A percentile compares a stretch with the other conserved stretches of the same genome.
These are phyloP conservation scores for Olivierus martensii DNA, from an alignment of 1,140 invertebrate species.

Conservation along the genomic window DNA sequence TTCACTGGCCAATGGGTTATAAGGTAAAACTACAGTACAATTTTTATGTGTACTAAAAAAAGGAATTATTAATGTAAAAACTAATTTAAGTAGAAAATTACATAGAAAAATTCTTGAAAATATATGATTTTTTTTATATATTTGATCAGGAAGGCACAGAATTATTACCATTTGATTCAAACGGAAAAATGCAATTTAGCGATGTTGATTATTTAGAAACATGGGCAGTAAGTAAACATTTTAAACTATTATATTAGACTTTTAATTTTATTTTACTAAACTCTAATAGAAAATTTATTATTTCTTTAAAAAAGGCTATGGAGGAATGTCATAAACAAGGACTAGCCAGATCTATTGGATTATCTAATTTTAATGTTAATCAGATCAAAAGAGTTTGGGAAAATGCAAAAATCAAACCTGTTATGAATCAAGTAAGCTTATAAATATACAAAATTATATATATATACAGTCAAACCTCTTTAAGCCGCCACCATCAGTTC, in stretches of 20 bases:
- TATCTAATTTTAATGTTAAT: constrained; percentile 78
- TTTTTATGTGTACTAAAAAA: no score
- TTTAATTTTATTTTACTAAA: no score
- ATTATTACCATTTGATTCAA: constrained; percentile 44
- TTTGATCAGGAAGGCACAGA: constrained; percentile 32
- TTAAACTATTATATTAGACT: no score
- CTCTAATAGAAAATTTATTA: no score
- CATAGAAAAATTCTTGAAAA: no score
- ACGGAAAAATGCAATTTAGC: constrained; percentile 43
- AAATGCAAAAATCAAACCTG: constrained; percentile 53
- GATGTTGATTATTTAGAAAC: constrained; percentile 72
- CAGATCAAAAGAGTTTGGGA: constrained; percentile 61
- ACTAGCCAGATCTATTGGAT: constrained; percentile 57
- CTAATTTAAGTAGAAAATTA: no score
- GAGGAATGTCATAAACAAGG: constrained; percentile 59
- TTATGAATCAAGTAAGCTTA: constrained; percentile 59
- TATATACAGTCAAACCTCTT: no score
- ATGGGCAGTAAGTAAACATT: constrained; percentile 42
- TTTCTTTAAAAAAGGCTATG: constrained; percentile 47
- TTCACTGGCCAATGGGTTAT: constrained; percentile 70
- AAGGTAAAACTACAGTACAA: constrained; percentile 34
- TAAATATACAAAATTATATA: constrained; percentile 38
- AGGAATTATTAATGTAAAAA: no score
- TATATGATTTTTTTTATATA: no score
- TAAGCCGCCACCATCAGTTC: no score